Evolutionary conservation across 2,888 invertebrate species (phyloP).

Genomic region (Parnassius apollo): DNA sequence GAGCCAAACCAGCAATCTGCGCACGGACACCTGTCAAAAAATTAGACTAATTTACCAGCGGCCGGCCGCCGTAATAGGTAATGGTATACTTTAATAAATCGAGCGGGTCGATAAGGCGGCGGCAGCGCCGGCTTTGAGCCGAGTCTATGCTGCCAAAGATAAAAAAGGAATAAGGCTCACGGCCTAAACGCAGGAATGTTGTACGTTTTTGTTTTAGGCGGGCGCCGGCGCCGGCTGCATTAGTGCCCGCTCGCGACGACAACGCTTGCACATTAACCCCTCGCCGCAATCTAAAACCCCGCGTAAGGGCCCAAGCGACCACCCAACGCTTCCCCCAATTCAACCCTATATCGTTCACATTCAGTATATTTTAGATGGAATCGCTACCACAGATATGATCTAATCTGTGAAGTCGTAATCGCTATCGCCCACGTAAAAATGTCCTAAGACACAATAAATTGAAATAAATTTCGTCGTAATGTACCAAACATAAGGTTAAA

Average conservation of each 20-base stretch:
- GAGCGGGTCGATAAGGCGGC: conserved; percentile 29
- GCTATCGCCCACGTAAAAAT: background rate
- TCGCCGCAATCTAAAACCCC: conserved; percentile 29
- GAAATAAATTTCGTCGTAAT: background rate
- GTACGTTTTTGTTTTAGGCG: conserved; percentile 64
- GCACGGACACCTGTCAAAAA: conserved; percentile 9
- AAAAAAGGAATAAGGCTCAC: conserved; percentile 69
- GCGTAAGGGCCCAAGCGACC: background rate
- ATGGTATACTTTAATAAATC: conserved; percentile 41
- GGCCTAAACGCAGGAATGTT: conserved; percentile 74
- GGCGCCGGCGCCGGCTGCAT: conserved; percentile 71
- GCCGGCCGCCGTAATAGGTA: conserved; percentile 31
- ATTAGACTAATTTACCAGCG: conserved; percentile 12
- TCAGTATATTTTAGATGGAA: background rate
- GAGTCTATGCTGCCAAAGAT: conserved; percentile 43
- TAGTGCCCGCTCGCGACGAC: conserved; percentile 47
- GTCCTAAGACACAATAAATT: background rate
- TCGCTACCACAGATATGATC: background rate
- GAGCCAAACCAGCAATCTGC: background rate
- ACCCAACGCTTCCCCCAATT: background rate
- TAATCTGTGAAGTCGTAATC: conserved; percentile 3
- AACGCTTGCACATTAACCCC: conserved; percentile 36
- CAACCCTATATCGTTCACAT: background rate
- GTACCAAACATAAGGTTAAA: background rate
- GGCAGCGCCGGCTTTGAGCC: conserved; percentile 62